Evolutionary conservation across 1,140 invertebrate species (phyloP).

Genomic region (Frieseomelitta varia): DNA sequence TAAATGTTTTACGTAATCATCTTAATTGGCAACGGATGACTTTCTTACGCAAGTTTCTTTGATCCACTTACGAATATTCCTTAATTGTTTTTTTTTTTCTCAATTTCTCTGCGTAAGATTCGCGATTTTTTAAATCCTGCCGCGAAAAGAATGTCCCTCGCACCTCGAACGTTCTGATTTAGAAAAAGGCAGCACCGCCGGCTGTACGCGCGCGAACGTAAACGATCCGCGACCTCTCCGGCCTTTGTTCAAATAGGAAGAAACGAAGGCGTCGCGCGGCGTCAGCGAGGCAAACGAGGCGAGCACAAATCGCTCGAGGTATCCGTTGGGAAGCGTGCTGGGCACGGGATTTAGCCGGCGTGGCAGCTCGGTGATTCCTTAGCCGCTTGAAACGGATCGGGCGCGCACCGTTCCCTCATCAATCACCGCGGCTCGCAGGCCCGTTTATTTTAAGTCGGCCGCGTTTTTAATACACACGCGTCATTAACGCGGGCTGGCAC

Average conservation of each 20-base stretch:
- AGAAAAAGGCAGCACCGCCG: not conserved
- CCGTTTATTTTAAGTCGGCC: slow-evolving; percentile 78
- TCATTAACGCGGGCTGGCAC: slow-evolving; percentile 75
- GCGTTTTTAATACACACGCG: slow-evolving; percentile 78
- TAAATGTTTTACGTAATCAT: too few species aligned
- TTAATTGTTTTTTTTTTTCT: too few species aligned
- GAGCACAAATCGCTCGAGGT: slow-evolving; percentile 73
- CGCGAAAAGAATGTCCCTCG: too few species aligned
- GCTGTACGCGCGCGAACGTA: slow-evolving; percentile 3
- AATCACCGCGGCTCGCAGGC: slow-evolving; percentile 68
- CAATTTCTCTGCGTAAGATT: too few species aligned
- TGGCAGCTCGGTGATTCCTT: not conserved
- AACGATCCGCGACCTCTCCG: not conserved
- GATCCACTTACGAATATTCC: too few species aligned
- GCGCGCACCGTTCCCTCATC: slow-evolving; percentile 66
- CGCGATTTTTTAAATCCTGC: too few species aligned
- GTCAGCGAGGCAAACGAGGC: slow-evolving; percentile 55
- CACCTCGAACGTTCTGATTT: too few species aligned
- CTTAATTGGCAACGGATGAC: too few species aligned
- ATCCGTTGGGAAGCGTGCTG: slow-evolving; percentile 61
- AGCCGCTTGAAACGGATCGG: slow-evolving; percentile 18
- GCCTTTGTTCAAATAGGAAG: not conserved
- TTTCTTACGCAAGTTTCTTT: too few species aligned
- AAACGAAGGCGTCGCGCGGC: not conserved
- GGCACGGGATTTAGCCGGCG: slow-evolving; percentile 41